Base-by-base conservation (phyloP, 2,888 invertebrate species). In the Coronaproctus castanopsis region DNA sequence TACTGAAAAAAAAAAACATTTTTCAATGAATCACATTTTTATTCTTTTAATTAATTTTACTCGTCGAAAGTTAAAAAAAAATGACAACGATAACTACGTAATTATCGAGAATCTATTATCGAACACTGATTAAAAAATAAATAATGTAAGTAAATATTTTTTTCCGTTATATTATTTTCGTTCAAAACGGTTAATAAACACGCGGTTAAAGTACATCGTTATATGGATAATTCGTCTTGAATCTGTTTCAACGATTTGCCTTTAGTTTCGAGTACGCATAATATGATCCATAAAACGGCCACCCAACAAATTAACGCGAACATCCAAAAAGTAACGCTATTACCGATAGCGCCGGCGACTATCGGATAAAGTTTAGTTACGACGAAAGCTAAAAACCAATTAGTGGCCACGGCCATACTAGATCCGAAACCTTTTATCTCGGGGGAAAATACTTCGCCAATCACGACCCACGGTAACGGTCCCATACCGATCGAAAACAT, bases 381-480 rank as follows among this genome's bases (percentile, higher is more conserved):
- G 1, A 80, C 67, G 67, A 87, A 87, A 1, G 83, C 84, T 56
- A 82, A 73, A 59, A 78, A 74, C 87, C 87, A 87, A 69, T 87
- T 88, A 48, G 80, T 73, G 68, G 83, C 79, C 0, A 86, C 83
- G 0, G 85, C 82, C 10, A 88, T 71, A 8, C 85, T 81, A 1
- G 84, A 81, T 0, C 89, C 88, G 0, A 81, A 73, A 0, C 79
- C 85, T 67, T 83, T 79, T 57, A 79, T 57, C 65, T 85, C 82
- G 0, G 80, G 75, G 21, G 87, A 74, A 70, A 89, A 82, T 21
- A 87, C 70, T 68, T 88, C 87, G 1, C 84, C 80, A 78, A 81
- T 81, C 76, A 85, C 79, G 67, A 84, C 70, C 87, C 87, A 87
- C 0, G 87, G 87, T 52, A 87, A 81, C 0, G 87, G 87, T 0